These are phyloP conservation scores for Rhinoraja longicauda DNA, from an alignment of 2,797 vertebrate species.

Conservation along the genomic window DNA sequence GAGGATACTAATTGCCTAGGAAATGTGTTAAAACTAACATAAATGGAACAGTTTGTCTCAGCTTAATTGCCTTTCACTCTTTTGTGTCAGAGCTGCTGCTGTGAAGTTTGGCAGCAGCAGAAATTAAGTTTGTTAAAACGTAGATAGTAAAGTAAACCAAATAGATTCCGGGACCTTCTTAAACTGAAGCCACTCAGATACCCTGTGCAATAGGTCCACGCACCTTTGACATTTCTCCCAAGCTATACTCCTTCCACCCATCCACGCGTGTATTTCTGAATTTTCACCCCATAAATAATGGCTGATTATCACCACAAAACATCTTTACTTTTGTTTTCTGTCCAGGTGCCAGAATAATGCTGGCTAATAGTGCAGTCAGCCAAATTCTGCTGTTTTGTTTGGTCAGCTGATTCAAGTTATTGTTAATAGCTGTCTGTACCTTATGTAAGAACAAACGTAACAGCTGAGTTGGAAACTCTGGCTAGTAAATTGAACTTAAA, in stretches of 20 bases:
- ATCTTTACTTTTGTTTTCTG: not conserved
- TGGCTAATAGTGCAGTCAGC: not conserved
- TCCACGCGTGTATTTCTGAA: not conserved
- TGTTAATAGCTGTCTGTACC: not conserved
- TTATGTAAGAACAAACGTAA: not conserved
- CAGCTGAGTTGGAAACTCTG: not conserved
- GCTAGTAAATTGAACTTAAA: not conserved
- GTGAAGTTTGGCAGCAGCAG: not conserved
- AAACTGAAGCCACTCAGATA: not conserved
- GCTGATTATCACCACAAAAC: not conserved
- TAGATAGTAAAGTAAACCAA: not conserved
- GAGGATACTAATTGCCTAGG: slow-evolving; percentile 22
- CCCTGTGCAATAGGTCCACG: not conserved
- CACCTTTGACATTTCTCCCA: not conserved
- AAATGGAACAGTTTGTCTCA: not conserved
- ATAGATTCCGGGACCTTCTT: not conserved
- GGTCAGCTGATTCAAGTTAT: not conserved
- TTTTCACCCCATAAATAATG: not conserved
- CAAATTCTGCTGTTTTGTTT: not conserved
- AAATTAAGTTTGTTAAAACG: not conserved
- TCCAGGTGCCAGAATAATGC: not conserved
- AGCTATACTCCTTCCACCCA: not conserved
- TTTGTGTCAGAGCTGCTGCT: slow-evolving; percentile 12
- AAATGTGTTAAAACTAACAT: slow-evolving; percentile 29
- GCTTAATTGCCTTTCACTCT: not conserved